A percentile compares a stretch with the other conserved stretches of the same genome.
Evolutionary conservation across 2,797 vertebrate genomes (phyloP).

Genomic region (Clamator glandarius): DNA sequence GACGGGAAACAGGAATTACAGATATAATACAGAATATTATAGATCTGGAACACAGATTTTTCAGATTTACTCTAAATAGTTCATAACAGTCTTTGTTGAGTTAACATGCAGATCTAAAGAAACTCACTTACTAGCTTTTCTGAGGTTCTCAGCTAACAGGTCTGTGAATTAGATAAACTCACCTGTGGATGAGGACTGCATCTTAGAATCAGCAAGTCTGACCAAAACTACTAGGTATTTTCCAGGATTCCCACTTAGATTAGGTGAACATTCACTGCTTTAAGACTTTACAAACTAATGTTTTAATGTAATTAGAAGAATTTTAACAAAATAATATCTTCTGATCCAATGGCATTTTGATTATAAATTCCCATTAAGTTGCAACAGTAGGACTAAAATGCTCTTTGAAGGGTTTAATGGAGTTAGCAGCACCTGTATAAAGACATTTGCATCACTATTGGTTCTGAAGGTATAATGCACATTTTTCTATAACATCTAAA

Average conservation of each 20-base stretch:
- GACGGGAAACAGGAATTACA: neutral
- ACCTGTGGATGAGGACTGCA: neutral
- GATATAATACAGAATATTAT: neutral
- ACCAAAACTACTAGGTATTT: neutral
- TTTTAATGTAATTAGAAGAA: neutral
- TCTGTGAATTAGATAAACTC: neutral
- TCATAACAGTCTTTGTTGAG: neutral
- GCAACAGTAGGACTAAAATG: neutral
- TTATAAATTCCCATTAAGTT: neutral
- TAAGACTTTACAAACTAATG: neutral
- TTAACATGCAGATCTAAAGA: neutral
- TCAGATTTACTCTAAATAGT: neutral
- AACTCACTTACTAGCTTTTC: neutral
- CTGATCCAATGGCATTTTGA: neutral
- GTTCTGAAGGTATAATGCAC: neutral
- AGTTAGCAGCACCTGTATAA: neutral
- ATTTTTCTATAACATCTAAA: neutral
- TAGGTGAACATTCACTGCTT: neutral
- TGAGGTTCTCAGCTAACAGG: neutral
- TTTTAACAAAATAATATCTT: neutral
- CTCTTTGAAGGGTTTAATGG: neutral
- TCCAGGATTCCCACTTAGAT: neutral
- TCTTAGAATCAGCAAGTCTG: neutral
- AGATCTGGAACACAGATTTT: neutral
- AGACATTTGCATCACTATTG: neutral